These are phyloP conservation scores for Gerris lacustris DNA, from an alignment of 2,888 invertebrate genomes.

Conservation along the genomic window DNA sequence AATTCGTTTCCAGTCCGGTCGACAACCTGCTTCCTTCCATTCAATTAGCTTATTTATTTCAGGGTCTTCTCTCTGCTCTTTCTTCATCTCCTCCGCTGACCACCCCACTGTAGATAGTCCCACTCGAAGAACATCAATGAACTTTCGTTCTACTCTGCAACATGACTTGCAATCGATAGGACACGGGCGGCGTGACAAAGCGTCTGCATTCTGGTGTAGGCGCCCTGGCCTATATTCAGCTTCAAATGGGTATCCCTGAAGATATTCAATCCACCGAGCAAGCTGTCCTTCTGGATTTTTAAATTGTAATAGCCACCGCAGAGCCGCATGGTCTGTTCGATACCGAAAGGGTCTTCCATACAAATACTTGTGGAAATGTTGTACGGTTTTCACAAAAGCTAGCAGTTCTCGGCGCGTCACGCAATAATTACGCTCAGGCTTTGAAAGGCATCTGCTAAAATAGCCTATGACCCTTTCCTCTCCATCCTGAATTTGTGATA, in stretches of 20 bases:
- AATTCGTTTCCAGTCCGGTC: neutral
- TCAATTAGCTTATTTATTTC: conserved; percentile 1
- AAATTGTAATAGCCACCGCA: conserved; percentile 7
- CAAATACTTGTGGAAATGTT: conserved; percentile 12
- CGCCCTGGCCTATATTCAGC: conserved; percentile 20
- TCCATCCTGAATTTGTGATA: neutral
- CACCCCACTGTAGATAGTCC: neutral
- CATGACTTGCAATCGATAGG: conserved; percentile 14
- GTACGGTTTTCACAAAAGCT: neutral
- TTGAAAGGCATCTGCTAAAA: neutral
- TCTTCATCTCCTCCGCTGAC: neutral
- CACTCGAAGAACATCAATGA: neutral
- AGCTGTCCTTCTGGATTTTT: conserved; percentile 11
- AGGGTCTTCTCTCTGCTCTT: conserved; percentile 4
- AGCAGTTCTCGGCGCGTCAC: neutral
- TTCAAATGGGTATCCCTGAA: neutral
- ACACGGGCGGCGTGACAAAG: conserved; percentile 28
- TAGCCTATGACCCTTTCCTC: neutral
- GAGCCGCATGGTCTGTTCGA: neutral
- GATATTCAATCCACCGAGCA: conserved; percentile 3
- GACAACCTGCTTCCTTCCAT: neutral
- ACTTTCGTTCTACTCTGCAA: neutral
- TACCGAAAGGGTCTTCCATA: conserved; percentile 6
- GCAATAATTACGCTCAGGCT: neutral
- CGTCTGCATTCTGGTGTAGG: conserved; percentile 29